Evolutionary conservation across 2,888 invertebrate genomes (phyloP).

Genomic region (Abrostola tripartita): DNA sequence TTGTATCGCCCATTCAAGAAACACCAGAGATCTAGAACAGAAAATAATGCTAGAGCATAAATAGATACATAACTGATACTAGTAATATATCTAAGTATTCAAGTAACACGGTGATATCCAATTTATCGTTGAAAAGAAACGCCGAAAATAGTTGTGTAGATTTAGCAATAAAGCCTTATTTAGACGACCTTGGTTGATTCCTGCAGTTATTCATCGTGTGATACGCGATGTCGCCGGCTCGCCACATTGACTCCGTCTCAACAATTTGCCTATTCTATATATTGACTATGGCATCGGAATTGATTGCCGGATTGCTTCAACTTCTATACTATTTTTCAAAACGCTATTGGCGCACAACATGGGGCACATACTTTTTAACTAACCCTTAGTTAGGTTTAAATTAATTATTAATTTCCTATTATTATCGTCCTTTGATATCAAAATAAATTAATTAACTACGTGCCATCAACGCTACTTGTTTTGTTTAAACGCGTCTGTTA

Average conservation of each 20-base stretch:
- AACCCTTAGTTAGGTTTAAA: not conserved
- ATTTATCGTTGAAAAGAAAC: constrained; percentile 30
- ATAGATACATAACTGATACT: too few species aligned
- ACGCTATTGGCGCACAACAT: constrained; percentile 47
- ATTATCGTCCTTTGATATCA: not conserved
- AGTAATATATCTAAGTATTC: not conserved
- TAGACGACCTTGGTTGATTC: constrained; percentile 70
- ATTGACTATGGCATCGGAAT: constrained; percentile 31
- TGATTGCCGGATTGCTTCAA: constrained; percentile 31
- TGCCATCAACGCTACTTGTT: constrained; percentile 34
- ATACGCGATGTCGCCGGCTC: constrained; percentile 73
- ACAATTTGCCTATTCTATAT: constrained; percentile 47
- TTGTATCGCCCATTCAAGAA: too few species aligned
- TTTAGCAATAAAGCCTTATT: constrained; percentile 67
- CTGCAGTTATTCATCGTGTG: constrained; percentile 69
- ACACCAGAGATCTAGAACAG: too few species aligned
- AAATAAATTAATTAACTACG: constrained; percentile 7
- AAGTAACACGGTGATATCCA: constrained; percentile 13
- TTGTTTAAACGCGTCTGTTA: constrained; percentile 45
- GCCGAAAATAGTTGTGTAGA: constrained; percentile 64
- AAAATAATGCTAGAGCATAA: too few species aligned
- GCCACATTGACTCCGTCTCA: constrained; percentile 48
- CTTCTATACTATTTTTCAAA: constrained; percentile 31
- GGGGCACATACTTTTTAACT: constrained; percentile 7
- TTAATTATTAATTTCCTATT: not conserved